A percentile compares a stretch with the other conserved stretches of the same genome.
Evolutionary conservation across 1,140 invertebrate genomes (phyloP).

Genomic region (Conus betulinus): DNA sequence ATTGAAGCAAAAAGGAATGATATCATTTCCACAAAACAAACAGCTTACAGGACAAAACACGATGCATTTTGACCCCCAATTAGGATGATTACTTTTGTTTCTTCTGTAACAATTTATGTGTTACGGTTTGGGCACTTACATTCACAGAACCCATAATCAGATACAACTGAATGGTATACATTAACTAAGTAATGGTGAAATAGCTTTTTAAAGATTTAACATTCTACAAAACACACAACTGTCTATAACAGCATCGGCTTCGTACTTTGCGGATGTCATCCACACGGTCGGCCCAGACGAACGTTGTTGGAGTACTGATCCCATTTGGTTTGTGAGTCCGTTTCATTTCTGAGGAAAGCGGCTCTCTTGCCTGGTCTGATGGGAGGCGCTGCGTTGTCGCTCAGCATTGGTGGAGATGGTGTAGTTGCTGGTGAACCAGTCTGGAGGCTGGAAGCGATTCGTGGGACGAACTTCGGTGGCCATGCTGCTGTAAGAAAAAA

Average conservation of each 20-base stretch:
- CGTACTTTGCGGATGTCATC: slow-evolving; percentile 70
- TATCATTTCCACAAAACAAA: no score
- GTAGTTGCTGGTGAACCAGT: slow-evolving; percentile 76
- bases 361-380: slow-evolving; percentile 85
- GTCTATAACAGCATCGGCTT: no score
- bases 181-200: no score
- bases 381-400: slow-evolving; percentile 76
- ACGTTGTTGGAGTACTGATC: slow-evolving; percentile 88
- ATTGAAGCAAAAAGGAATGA: no score
- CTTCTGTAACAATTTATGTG: no score
- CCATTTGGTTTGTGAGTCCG: slow-evolving; percentile 88
- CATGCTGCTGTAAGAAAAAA: slow-evolving; percentile 54
- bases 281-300: slow-evolving; percentile 82
- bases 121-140: no score
- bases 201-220: neutral
- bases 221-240: neutral
- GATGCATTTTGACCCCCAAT: no score
- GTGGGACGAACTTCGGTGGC: slow-evolving; percentile 70
- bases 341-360: slow-evolving; percentile 86
- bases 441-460: slow-evolving; percentile 70
- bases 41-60: no score
- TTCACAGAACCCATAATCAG: no score
- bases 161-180: no score
- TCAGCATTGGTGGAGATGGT: slow-evolving; percentile 76
- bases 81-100: no score